phyloP scores from a whole-genome alignment of 2,888 invertebrate genomes.

The Kryphioiulus occultus region DNA sequence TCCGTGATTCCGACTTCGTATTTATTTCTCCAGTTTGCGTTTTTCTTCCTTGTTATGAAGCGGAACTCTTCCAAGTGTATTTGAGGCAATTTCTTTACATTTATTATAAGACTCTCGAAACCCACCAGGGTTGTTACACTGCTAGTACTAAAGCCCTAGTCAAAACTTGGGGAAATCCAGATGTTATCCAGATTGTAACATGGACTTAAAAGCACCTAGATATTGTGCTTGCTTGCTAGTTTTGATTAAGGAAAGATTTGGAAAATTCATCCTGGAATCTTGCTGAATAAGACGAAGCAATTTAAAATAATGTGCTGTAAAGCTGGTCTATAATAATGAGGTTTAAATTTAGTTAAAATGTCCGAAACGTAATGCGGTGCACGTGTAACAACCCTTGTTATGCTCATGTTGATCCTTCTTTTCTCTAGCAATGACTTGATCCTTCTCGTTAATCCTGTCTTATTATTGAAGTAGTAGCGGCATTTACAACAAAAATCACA shows the following conservation, averaged over 20 bases:
- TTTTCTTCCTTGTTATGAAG: conserved; percentile 20
- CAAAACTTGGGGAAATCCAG: no score
- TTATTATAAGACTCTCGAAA: conserved; percentile 1
- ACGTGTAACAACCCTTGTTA: neutral
- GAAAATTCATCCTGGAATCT: no score
- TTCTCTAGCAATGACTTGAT: conserved; percentile 12
- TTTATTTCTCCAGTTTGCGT: conserved; percentile 1
- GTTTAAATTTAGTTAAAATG: neutral
- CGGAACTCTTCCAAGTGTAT: conserved; percentile 11
- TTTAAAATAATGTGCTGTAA: no score
- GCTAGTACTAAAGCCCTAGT: neutral
- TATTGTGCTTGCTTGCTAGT: no score
- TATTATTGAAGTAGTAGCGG: conserved; percentile 31
- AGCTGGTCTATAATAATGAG: no score
- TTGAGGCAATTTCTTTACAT: conserved; percentile 20
- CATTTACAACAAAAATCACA: conserved; percentile 25
- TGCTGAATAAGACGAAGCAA: no score
- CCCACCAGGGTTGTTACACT: conserved; percentile 17
- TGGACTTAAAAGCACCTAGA: no score
- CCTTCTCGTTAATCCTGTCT: conserved; percentile 8
- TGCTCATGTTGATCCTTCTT: conserved; percentile 20
- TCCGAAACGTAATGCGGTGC: neutral
- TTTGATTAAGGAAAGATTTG: no score
- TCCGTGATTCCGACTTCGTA: neutral
- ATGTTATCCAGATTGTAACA: no score